Evolutionary conservation across 2,113 vertebrate species (phyloP).

Genomic region (Numida meleagris): DNA sequence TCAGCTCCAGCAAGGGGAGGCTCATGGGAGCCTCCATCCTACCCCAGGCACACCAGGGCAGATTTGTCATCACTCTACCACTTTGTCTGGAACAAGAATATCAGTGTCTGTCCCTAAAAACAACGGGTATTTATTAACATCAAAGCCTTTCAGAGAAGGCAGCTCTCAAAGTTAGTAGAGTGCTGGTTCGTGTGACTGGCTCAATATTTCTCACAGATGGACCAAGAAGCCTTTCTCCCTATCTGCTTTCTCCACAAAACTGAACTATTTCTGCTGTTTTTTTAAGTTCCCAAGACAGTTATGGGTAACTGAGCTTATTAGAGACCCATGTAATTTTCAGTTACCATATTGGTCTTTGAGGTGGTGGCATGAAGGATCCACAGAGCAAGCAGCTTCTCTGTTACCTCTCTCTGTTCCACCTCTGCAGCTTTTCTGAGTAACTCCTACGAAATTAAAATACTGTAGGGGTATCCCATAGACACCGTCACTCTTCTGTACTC

Average conservation of each 20-base stretch:
- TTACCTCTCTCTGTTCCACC: background rate
- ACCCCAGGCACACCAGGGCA: background rate
- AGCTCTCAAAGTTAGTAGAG: constrained; percentile 6
- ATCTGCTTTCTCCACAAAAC: background rate
- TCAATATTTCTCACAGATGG: background rate
- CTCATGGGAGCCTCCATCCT: background rate
- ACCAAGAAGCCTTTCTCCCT: background rate
- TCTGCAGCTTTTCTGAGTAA: background rate
- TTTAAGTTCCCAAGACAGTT: background rate
- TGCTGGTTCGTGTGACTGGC: background rate
- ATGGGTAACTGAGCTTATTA: background rate
- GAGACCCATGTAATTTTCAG: background rate
- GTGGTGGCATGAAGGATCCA: background rate
- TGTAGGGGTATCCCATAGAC: background rate
- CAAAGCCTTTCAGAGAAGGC: background rate
- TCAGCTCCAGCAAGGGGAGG: background rate
- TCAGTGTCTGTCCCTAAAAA: background rate
- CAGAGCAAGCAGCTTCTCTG: background rate
- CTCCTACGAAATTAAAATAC: background rate
- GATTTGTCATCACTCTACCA: background rate
- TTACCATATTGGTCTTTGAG: background rate
- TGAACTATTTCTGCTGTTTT: background rate
- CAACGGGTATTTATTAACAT: background rate
- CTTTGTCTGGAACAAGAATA: background rate
- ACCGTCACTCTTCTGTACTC: background rate